Base-by-base conservation (phyloP, 2,113 vertebrate species). In the Tragelaphus scriptus region DNA sequence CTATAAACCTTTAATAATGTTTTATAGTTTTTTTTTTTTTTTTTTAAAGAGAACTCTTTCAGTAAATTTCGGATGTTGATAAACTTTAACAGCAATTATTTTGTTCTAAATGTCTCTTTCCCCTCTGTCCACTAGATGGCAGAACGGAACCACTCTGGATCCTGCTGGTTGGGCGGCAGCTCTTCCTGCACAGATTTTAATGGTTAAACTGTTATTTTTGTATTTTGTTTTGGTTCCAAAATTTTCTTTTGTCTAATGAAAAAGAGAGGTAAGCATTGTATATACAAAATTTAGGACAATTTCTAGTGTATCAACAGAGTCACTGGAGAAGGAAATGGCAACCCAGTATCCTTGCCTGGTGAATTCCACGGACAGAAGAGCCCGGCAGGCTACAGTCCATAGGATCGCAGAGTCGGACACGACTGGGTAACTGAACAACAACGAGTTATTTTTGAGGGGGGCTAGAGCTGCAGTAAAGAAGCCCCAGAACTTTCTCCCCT, bases 121-220 rank as follows among this genome's bases (percentile, higher is more conserved):
- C 88, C 36, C 21, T 51, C 8, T 80, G 55, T 26, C 97, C 95
- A 94, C 89, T 95, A 98, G 97, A 91, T 97, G 98, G 97, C 85
- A 30, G 68, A 97, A 21, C 16, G 25, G 40, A 81, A 5, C 87
- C 85, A 71, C 16, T 40, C 12, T 80, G 36, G 51, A 68, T 17
- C 6, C 47, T 44, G 2, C 32, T 13, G 47, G 11, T 23, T 5
- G 6, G 1, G 8, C 3, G 0, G 49, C 19, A 30, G 47, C 8
- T 80, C 40, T 86, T 61, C 40, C 23, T 19, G 25, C 11, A 19
- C 8, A 40, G 19, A 55, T 65, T 91, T 90, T 71, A 61, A 49
- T 14, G 26, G 51, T 44, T 26, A 51, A 94, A n/a, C 23, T 58
- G 16, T 44, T 44, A 15, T 30, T 80, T 90, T 65, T 80, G 88